Conservation (phyloP, 2,888 invertebrate genomes). For the Mesorhabditis sp. region DNA sequence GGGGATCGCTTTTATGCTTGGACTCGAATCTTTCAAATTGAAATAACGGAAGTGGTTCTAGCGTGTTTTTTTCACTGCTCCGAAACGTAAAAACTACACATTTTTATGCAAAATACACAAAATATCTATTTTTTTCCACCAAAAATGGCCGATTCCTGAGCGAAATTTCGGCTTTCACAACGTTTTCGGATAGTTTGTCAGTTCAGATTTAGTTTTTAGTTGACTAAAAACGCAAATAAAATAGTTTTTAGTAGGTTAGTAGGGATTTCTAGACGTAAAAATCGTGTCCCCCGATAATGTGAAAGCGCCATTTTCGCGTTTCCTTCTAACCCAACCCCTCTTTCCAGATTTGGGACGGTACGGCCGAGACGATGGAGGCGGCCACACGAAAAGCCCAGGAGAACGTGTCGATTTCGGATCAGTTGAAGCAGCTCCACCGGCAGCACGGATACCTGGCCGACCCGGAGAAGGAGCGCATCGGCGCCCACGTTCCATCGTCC, state of each 20-base stretch:
- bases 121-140: neutral
- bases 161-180: no score
- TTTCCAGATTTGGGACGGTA: constrained; percentile 85
- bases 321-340: no score
- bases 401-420: constrained; percentile 26
- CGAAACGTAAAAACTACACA: neutral
- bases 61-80: neutral
- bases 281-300: no score
- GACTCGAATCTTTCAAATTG: no score
- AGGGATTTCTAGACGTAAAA: no score
- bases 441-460: constrained; percentile 68
- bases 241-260: no score
- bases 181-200: no score
- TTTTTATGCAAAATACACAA: neutral
- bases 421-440: constrained; percentile 44
- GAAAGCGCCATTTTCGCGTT: no score
- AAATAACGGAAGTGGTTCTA: no score
- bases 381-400: constrained; percentile 45
- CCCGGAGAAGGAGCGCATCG: constrained; percentile 93
- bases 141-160: no score
- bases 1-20: neutral
- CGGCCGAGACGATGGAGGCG: constrained; percentile 85
- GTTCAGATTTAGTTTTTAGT: no score
- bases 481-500: constrained; percentile 62
- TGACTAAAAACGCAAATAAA: no score